Percentiles rank a stretch among this genome's conserved stretches.
These are phyloP conservation scores for Columba janthina DNA, from an alignment of 2,113 vertebrate species.

Conservation along the genomic window DNA sequence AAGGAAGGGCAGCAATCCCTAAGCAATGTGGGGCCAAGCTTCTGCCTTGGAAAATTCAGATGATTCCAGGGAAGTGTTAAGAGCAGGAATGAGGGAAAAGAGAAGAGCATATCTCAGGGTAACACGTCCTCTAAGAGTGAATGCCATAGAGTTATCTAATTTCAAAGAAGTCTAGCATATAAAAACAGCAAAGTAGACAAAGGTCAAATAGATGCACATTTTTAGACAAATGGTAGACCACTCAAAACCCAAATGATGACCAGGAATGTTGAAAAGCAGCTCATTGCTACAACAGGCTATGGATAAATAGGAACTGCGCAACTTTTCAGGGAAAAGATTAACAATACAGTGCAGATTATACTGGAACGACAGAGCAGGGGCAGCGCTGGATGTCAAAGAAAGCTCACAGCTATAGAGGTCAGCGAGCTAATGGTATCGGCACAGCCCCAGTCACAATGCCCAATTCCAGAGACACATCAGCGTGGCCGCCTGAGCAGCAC, in stretches of 20 bases:
- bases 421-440: neutral
- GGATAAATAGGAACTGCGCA: neutral
- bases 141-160: neutral
- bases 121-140: neutral
- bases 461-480: neutral
- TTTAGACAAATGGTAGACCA: neutral
- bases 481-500: rapidly evolving
- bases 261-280: neutral
- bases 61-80: neutral
- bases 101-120: neutral
- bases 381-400: neutral
- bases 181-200: neutral
- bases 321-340: neutral
- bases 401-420: neutral
- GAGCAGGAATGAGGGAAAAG: neutral
- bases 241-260: neutral
- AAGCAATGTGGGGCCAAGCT: neutral
- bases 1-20: neutral
- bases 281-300: neutral
- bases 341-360: rapidly evolving
- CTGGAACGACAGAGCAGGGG: neutral
- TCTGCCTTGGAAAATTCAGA: neutral
- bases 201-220: rapidly evolving
- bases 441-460: neutral
- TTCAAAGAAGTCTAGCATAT: neutral